Percentiles rank a stretch among this genome's conserved stretches.
phyloP scores from a whole-genome alignment of 2,888 invertebrate genomes.

The Diploptera punctata region DNA sequence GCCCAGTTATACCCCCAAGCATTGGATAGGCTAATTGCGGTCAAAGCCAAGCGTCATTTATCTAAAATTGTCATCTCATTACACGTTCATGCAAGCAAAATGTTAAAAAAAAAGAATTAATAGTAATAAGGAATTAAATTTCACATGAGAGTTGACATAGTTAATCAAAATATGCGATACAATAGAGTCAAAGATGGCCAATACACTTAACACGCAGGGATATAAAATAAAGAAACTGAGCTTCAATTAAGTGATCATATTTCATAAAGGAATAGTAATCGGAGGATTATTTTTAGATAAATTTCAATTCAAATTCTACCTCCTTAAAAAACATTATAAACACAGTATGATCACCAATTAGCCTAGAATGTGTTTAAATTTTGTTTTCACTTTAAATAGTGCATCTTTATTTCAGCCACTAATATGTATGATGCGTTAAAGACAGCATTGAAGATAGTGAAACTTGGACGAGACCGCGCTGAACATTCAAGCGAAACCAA shows the following conservation, averaged over 20 bases:
- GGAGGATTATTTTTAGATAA: not conserved
- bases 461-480: constrained; percentile 39
- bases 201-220: not conserved
- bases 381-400: not conserved
- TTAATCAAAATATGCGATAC: too few relatives aligned
- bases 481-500: not conserved
- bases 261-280: not conserved
- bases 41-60: too few relatives aligned
- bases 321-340: not conserved
- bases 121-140: too few relatives aligned
- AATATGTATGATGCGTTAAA: constrained; percentile 71
- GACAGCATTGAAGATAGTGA: constrained; percentile 61
- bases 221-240: not conserved
- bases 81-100: too few relatives aligned
- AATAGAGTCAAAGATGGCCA: too few relatives aligned
- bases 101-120: too few relatives aligned
- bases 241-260: not conserved
- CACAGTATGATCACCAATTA: not conserved
- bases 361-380: not conserved
- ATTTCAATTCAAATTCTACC: too few relatives aligned
- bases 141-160: too few relatives aligned
- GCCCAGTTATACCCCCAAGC: too few relatives aligned
- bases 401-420: constrained; percentile 58
- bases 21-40: too few relatives aligned
- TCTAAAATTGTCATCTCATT: too few relatives aligned